These are phyloP conservation scores for Cheirogaleus medius DNA, from an alignment of 2,113 vertebrate species.

Conservation along the genomic window DNA sequence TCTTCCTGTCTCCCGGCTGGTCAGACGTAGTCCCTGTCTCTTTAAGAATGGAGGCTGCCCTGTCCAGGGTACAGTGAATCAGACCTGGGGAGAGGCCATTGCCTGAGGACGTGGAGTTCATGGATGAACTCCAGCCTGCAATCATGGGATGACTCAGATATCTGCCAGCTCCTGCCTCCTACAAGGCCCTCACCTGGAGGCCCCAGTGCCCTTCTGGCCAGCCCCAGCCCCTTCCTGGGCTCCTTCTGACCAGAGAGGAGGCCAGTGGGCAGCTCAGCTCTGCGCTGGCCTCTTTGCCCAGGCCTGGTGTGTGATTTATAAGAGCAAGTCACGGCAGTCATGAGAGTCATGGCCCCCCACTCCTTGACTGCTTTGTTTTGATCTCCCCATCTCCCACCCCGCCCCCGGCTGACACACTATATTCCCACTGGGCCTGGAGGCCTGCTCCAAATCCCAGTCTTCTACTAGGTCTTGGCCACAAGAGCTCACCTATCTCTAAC, in stretches of 20 bases:
- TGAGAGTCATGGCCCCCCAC: rapidly evolving
- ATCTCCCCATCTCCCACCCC: not conserved
- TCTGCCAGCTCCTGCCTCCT: not conserved
- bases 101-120: not conserved
- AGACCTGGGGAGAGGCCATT: not conserved
- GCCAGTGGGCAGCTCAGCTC: not conserved
- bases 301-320: not conserved
- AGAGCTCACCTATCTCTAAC: not conserved
- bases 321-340: not conserved
- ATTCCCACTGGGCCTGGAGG: not conserved
- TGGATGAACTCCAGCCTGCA: not conserved
- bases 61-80: not conserved
- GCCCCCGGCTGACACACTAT: not conserved
- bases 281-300: not conserved
- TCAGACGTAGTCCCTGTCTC: not conserved
- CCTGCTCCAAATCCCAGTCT: too few species aligned
- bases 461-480: not conserved
- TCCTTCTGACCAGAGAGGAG: not conserved
- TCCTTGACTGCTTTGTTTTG: not conserved
- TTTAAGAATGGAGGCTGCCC: not conserved
- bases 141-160: not conserved
- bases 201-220: not conserved
- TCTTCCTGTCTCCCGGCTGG: not conserved
- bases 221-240: not conserved
- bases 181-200: not conserved